Percentiles rank a stretch among this genome's conserved stretches.
Evolutionary conservation across 1,140 invertebrate genomes (phyloP).

Genomic region (Anagrus nilaparvatae): DNA sequence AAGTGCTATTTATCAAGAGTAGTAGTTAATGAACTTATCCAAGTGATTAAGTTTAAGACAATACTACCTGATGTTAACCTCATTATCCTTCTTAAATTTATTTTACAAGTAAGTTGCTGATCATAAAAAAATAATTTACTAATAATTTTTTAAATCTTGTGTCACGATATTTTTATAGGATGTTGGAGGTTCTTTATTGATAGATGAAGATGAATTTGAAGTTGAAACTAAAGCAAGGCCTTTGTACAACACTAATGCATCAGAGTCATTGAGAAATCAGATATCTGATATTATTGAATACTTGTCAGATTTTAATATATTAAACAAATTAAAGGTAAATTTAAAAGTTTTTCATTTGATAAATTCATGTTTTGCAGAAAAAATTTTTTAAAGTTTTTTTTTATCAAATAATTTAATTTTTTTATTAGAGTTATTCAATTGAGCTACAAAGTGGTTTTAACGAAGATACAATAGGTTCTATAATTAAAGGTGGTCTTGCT

Average conservation of each 20-base stretch:
- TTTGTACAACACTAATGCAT: slow-evolving; percentile 70
- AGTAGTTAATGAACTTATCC: slow-evolving; percentile 86
- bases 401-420: slow-evolving; percentile 6
- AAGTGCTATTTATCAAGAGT: slow-evolving; percentile 83
- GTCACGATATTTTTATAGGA: slow-evolving; percentile 52
- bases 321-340: slow-evolving; percentile 89
- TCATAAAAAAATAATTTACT: not conserved
- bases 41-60: slow-evolving; percentile 91
- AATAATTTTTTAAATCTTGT: too few relatives aligned
- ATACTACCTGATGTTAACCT: slow-evolving; percentile 91
- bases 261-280: slow-evolving; percentile 87
- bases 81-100: slow-evolving; percentile 79
- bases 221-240: slow-evolving; percentile 43
- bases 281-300: slow-evolving; percentile 93
- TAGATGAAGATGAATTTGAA: slow-evolving; percentile 48
- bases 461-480: slow-evolving; percentile 90
- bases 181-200: slow-evolving; percentile 64
- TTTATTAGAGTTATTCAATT: slow-evolving; percentile 66
- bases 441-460: slow-evolving; percentile 70
- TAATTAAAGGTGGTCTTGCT: slow-evolving; percentile 89
- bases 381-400: not conserved
- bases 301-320: slow-evolving; percentile 89
- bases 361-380: not conserved
- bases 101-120: slow-evolving; percentile 55
- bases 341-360: slow-evolving; percentile 1